Conservation (phyloP, 2,113 vertebrate species). For the Hippopotamus amphibius region DNA sequence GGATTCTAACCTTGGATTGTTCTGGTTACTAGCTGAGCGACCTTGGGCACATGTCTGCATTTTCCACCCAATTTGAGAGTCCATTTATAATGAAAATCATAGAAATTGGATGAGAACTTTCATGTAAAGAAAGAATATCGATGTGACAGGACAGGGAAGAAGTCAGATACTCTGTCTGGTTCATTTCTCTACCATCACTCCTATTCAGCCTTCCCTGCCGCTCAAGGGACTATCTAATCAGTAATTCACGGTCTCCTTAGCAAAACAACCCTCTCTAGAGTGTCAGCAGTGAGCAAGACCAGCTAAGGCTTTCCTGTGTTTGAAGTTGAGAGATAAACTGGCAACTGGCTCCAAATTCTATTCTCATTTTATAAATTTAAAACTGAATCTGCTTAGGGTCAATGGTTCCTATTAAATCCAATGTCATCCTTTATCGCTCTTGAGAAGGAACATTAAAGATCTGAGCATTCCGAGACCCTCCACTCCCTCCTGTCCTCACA, state of each 20-base stretch:
- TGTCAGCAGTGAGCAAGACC: conserved; percentile 36
- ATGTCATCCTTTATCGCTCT: conserved; percentile 51
- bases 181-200: neutral
- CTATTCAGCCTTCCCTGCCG: neutral
- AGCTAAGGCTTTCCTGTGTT: conserved; percentile 57
- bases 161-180: neutral
- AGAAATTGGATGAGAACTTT: neutral
- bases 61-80: conserved; percentile 8
- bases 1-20: neutral
- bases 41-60: neutral
- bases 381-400: conserved; percentile 22
- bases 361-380: conserved; percentile 49
- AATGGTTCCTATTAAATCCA: neutral
- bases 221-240: neutral
- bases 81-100: conserved; percentile 44
- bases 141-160: neutral
- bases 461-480: neutral
- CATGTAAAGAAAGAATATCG: conserved; percentile 31
- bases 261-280: conserved; percentile 45
- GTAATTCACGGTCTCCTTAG: conserved; percentile 12
- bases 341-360: conserved; percentile 43
- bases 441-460: conserved; percentile 41
- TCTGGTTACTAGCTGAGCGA: neutral
- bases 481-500: neutral
- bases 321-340: conserved; percentile 59